Conservation (phyloP, 2,113 vertebrate genomes). For the Irena cyanogastra region DNA sequence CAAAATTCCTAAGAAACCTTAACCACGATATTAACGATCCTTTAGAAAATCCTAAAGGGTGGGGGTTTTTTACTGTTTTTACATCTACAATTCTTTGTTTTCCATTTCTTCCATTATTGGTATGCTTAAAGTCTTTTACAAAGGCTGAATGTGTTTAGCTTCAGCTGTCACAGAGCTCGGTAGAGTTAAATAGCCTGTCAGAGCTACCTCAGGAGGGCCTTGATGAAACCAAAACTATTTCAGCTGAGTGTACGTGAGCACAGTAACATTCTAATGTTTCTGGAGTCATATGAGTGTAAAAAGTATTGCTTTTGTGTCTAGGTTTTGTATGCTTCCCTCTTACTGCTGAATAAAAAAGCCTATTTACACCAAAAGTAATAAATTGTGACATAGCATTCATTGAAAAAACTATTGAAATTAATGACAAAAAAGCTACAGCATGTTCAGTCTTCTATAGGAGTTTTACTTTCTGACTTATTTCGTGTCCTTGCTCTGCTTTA, state of each 20-base stretch:
- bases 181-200: conserved; percentile 27
- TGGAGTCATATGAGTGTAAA: neutral
- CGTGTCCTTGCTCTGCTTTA: neutral
- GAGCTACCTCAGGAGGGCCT: neutral
- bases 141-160: conserved; percentile 11
- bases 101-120: neutral
- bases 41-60: neutral
- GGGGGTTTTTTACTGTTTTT: neutral
- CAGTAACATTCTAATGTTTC: neutral
- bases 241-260: neutral
- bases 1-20: neutral
- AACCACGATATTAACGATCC: fast-evolving
- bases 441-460: neutral
- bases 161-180: conserved; percentile 1
- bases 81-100: neutral
- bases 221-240: neutral
- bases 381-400: neutral
- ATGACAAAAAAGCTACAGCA: neutral
- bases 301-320: neutral
- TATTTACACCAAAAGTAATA: neutral
- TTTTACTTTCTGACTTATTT: neutral
- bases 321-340: neutral
- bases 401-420: neutral
- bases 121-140: neutral
- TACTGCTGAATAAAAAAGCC: neutral